Evolutionary conservation across 2,888 invertebrate species (phyloP).

Genomic region (Mesorhabditis belari): DNA sequence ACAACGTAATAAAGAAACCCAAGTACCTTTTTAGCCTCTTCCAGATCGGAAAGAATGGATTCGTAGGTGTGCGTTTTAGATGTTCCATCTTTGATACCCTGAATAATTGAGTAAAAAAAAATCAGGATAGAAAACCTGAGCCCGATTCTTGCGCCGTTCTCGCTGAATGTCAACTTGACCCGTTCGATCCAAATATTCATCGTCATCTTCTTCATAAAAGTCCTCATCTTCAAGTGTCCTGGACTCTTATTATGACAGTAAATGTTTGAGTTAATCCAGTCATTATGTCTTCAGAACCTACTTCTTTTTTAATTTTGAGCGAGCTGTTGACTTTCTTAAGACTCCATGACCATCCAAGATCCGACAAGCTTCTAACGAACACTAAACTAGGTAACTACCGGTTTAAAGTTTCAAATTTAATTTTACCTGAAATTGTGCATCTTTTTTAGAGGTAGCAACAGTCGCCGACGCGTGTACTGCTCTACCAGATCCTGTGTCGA

Average conservation of each 20-base stretch:
- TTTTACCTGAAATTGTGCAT: slow-evolving; percentile 58
- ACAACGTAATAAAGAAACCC: too few species aligned
- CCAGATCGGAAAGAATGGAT: slow-evolving; percentile 20
- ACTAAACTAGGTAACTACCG: slow-evolving; percentile 69
- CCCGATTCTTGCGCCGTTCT: slow-evolving; percentile 66
- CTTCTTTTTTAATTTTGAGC: neutral
- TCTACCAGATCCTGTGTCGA: slow-evolving; percentile 32
- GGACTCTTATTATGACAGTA: neutral
- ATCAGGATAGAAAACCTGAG: slow-evolving; percentile 25
- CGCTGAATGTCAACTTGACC: slow-evolving; percentile 83
- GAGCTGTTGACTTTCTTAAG: slow-evolving; percentile 56
- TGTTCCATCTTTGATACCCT: slow-evolving; percentile 4
- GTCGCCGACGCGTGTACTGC: slow-evolving; percentile 28
- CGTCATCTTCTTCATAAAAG: slow-evolving; percentile 88
- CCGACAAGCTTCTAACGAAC: slow-evolving; percentile 88
- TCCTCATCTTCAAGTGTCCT: slow-evolving; percentile 63
- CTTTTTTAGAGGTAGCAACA: slow-evolving; percentile 33
- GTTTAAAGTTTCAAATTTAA: neutral
- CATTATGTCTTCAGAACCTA: neutral
- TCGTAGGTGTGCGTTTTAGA: slow-evolving; percentile 28
- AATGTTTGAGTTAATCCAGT: neutral
- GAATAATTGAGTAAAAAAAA: neutral
- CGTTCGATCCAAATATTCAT: slow-evolving; percentile 87
- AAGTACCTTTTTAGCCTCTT: slow-evolving; percentile 12
- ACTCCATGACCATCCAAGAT: slow-evolving; percentile 80